Evolutionary conservation across 2,888 invertebrate genomes (phyloP).

Genomic region (Eilema griseolum): DNA sequence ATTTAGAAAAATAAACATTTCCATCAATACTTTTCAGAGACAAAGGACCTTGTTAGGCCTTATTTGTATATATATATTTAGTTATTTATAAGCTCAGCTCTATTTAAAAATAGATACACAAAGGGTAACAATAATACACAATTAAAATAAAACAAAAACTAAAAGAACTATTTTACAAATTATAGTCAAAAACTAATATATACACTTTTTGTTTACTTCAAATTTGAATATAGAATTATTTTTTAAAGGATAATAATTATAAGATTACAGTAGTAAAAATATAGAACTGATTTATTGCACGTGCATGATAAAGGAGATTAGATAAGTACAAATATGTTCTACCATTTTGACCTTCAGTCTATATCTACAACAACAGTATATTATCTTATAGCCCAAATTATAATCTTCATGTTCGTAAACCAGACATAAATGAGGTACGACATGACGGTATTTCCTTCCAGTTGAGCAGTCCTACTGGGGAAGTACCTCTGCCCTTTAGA

Average conservation of each 20-base stretch:
- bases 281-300: constrained; percentile 5
- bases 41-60: not conserved
- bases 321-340: not conserved
- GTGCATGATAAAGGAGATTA: constrained; percentile 3
- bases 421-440: no score
- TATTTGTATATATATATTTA: not conserved
- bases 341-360: not conserved
- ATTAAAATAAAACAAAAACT: no score
- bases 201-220: no score
- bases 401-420: no score
- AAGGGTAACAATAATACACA: not conserved
- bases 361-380: not conserved
- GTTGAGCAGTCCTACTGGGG: no score
- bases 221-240: no score
- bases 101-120: not conserved
- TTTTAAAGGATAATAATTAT: not conserved
- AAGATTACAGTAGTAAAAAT: not conserved
- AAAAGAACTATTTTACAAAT: no score
- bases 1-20: not conserved
- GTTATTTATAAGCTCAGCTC: not conserved
- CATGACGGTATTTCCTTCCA: no score
- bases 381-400: not conserved
- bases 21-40: not conserved
- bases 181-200: no score
- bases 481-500: no score